A percentile compares a stretch with the other conserved stretches of the same genome.
phyloP scores from a whole-genome alignment of 2,797 vertebrate species.

The Lepilemur ruficaudatus region DNA sequence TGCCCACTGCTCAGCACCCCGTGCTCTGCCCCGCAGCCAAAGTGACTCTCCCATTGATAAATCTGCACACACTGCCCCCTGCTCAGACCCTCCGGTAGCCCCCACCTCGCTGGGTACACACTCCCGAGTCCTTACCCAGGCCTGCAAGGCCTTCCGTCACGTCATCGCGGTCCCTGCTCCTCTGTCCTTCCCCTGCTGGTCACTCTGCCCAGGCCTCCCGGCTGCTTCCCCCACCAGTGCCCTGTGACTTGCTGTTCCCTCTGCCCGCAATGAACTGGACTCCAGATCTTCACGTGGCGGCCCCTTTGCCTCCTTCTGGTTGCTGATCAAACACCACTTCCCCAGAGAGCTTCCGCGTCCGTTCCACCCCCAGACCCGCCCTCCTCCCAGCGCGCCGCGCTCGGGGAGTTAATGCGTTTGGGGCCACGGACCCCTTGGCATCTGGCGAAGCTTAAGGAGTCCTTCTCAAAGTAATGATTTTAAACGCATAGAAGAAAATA shows the following conservation, averaged over 20 bases:
- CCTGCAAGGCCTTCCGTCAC: accelerated
- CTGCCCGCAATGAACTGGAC: not conserved
- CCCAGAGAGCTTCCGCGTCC: not conserved
- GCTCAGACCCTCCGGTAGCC: accelerated
- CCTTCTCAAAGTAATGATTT: not conserved
- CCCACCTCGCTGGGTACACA: not conserved
- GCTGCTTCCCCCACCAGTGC: not conserved
- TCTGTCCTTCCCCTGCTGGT: accelerated
- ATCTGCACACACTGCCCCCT: not conserved
- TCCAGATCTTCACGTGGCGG: not conserved
- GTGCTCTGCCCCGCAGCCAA: not conserved
- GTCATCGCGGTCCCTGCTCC: not conserved
- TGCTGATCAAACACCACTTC: not conserved
- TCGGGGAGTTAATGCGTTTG: not conserved
- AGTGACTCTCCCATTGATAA: accelerated
- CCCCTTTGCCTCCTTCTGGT: not conserved
- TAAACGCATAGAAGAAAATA: not conserved
- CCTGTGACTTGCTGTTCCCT: not conserved
- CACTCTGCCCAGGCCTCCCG: not conserved
- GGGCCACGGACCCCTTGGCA: not conserved
- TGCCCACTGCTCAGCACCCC: too few species aligned
- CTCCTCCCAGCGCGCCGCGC: not conserved
- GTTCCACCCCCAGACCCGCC: accelerated
- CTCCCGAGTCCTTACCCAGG: not conserved
- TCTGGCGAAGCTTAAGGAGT: not conserved